Evolutionary conservation across 1,140 invertebrate genomes (phyloP).

Genomic region (Drosophila lacteicornis): DNA sequence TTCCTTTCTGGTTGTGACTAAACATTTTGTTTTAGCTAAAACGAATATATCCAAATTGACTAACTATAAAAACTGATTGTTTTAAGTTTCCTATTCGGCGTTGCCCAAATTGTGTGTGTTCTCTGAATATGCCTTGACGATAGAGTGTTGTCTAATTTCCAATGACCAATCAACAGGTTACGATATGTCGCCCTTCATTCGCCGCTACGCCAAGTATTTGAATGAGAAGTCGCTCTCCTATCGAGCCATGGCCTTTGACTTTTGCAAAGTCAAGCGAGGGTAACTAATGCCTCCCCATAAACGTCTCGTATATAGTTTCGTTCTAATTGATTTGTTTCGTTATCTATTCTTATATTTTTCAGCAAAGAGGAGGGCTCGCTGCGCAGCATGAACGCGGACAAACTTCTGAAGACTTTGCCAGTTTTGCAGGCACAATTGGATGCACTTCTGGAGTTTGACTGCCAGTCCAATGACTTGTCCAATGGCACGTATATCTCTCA

Average conservation of each 20-base stretch:
- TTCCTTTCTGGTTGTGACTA: slow-evolving; percentile 43
- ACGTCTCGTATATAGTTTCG: not conserved
- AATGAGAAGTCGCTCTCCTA: slow-evolving; percentile 99
- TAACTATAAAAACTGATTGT: slow-evolving; percentile 32
- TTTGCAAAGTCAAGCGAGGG: slow-evolving; percentile 99
- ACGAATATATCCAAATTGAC: slow-evolving; percentile 45
- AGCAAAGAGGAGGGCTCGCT: slow-evolving; percentile 97
- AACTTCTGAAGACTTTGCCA: slow-evolving; percentile 98
- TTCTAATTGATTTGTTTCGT: slow-evolving; percentile 17
- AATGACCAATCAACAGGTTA: slow-evolving; percentile 90
- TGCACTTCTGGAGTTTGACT: slow-evolving; percentile 98
- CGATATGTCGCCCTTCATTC: slow-evolving; percentile 99
- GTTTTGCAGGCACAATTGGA: slow-evolving; percentile 98
- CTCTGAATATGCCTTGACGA: not conserved
- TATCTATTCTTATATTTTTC: slow-evolving; percentile 4
- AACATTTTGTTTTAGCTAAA: slow-evolving; percentile 39
- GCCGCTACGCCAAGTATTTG: slow-evolving; percentile 99
- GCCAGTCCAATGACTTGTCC: slow-evolving; percentile 97
- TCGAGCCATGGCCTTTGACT: slow-evolving; percentile 99
- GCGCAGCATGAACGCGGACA: slow-evolving; percentile 98
- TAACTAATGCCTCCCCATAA: slow-evolving; percentile 86
- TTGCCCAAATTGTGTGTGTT: slow-evolving; percentile 31
- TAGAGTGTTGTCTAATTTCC: not conserved
- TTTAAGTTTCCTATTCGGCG: slow-evolving; percentile 50
- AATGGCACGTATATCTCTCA: slow-evolving; percentile 88